Base-by-base conservation (phyloP, 2,113 vertebrate species). In the Onychostruthus taczanowskii region DNA sequence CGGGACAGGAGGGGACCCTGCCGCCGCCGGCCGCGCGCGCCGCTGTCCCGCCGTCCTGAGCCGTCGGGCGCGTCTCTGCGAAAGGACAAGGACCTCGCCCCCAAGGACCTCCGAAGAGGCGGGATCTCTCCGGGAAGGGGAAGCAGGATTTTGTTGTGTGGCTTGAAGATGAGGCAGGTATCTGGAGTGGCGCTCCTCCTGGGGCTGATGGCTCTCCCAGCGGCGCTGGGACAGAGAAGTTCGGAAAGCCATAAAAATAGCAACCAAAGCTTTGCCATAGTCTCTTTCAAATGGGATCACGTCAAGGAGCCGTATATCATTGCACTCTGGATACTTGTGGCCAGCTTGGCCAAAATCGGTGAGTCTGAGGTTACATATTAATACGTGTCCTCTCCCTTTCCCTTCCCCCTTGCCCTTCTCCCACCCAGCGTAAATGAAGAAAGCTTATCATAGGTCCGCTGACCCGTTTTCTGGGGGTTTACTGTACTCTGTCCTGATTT, bases 301-400 rank as follows among this genome's bases (percentile, higher is more conserved):
- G 98, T 99, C 89, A 95, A 98, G 96, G 82, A 95, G 5, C 98
- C 99, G 3, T 99, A 98, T 92, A 46, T 98, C 58, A 97, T 99
- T 41, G 96, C 94, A 2, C 77, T 99, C 50, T 99, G 99, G 99
- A 96, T 99, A 62, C 93, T 99, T 8, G 99, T 99, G 97, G 98
- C 98, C 81, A 98, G 98, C 88, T n/a, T 99, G 96, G 97, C 98
- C 46, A 99, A 99, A 97, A 96, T 99, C 84, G 98, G 99, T 99
- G 98, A 98, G 98, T 93, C 13, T 4, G 24, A 43, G 75, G 78
- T 79, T 56, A 26, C 12, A 1, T 52, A 35, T 79, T 74, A 46
- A 46, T 73, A 16, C 23, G 9, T 26, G 37, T 63, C 14, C 30
- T 72, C 47, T 90, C 39, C 49, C 9, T 46, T 78, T 72, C 28